Conservation (phyloP, 2,888 invertebrate species). For the Caradrina kadenii region DNA sequence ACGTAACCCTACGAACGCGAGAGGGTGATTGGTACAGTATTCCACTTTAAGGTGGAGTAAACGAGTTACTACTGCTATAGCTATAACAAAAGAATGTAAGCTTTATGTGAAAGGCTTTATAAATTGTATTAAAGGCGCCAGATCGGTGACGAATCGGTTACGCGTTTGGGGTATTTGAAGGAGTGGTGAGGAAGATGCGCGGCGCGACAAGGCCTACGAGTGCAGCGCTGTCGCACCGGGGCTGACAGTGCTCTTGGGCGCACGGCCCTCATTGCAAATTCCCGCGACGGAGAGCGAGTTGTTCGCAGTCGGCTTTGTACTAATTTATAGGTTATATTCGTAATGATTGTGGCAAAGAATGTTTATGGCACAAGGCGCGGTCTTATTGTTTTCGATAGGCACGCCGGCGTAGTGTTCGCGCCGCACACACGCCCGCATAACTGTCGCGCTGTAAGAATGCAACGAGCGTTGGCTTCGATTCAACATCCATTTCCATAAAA, state of each 20-base stretch:
- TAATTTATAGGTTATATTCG: conserved; percentile 89
- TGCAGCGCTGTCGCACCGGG: conserved; percentile 69
- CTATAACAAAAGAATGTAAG: conserved; percentile 22
- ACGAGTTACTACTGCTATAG: conserved; percentile 19
- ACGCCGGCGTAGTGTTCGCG: conserved; percentile 75
- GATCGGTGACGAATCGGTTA: conserved; percentile 76
- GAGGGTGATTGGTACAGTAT: not conserved
- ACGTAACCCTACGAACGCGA: conserved; percentile 14
- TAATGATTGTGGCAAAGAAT: conserved; percentile 88
- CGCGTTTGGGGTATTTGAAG: conserved; percentile 28
- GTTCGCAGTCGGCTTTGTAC: conserved; percentile 80
- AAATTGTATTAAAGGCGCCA: conserved; percentile 16
- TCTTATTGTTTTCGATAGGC: conserved; percentile 87
- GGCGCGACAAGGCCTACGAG: not conserved
- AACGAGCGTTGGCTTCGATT: conserved; percentile 84
- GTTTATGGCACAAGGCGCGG: conserved; percentile 88
- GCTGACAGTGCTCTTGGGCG: conserved; percentile 56
- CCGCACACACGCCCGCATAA: conserved; percentile 83
- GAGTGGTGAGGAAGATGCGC: conserved; percentile 9
- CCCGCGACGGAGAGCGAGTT: conserved; percentile 75
- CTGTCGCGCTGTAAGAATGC: conserved; percentile 84
- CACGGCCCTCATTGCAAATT: conserved; percentile 81
- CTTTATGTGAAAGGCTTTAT: conserved; percentile 17
- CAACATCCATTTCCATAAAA: conserved; percentile 88
- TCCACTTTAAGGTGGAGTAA: conserved; percentile 26